phyloP scores from a whole-genome alignment of 2,113 vertebrate genomes.

The Cheirogaleus medius region DNA sequence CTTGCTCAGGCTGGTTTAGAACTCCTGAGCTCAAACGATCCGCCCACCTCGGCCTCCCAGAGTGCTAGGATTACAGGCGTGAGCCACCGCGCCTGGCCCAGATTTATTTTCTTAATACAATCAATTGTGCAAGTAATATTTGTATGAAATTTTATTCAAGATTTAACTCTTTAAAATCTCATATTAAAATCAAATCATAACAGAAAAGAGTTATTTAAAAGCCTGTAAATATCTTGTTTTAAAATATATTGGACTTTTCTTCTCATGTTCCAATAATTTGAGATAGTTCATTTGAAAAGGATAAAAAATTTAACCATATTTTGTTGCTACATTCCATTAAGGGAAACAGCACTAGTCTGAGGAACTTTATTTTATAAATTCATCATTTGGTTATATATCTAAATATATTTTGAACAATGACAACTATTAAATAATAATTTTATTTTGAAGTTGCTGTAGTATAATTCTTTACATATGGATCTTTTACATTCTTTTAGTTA shows the following conservation, averaged over 20 bases:
- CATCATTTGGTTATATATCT: not conserved
- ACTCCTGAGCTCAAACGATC: no score
- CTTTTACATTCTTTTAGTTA: not conserved
- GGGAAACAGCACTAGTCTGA: not conserved
- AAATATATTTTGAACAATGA: not conserved
- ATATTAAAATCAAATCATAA: not conserved
- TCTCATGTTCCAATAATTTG: not conserved
- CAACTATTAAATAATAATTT: not conserved
- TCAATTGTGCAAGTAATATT: not conserved
- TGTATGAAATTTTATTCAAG: not conserved
- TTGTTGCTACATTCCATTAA: not conserved
- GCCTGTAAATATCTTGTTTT: not conserved
- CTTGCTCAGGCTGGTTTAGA: no score
- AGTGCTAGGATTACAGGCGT: no score
- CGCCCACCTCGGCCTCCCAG: no score
- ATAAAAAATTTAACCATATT: not conserved
- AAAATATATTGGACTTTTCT: slow-evolving; percentile 24
- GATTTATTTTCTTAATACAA: not conserved
- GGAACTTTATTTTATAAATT: not conserved
- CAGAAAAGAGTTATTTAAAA: not conserved
- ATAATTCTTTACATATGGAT: not conserved
- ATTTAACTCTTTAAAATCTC: not conserved
- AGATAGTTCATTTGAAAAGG: not conserved
- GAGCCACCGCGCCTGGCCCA: no score
- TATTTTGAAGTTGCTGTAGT: not conserved